Evolutionary conservation across 2,888 invertebrate genomes (phyloP).

Genomic region (Plusia festucae): DNA sequence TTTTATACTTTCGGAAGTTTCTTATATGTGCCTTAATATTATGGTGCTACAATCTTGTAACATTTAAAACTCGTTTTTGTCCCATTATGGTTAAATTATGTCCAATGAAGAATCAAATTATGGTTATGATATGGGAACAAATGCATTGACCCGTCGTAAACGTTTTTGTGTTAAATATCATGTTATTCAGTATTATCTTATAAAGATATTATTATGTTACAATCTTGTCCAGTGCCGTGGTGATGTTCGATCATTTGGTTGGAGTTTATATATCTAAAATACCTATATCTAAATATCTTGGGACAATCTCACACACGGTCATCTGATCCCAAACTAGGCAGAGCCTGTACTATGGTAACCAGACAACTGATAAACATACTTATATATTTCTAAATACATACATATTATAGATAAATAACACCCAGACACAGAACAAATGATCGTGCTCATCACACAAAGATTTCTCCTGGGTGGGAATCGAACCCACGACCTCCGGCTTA

Average conservation of each 20-base stretch:
- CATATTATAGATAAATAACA: too few relatives aligned
- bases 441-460: too few relatives aligned
- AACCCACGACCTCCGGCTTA: too few relatives aligned
- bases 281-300: too few relatives aligned
- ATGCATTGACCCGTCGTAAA: constrained; percentile 27
- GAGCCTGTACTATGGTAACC: too few relatives aligned
- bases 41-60: constrained; percentile 23
- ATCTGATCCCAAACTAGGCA: too few relatives aligned
- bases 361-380: too few relatives aligned
- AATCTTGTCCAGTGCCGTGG: background rate
- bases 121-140: constrained; percentile 23
- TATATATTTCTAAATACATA: too few relatives aligned
- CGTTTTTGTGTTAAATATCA: constrained; percentile 31
- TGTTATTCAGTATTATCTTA: constrained; percentile 3
- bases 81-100: constrained; percentile 31
- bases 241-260: background rate
- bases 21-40: constrained; percentile 20
- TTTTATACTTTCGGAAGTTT: constrained; percentile 21
- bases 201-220: constrained; percentile 12
- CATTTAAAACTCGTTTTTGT: constrained; percentile 43
- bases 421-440: too few relatives aligned
- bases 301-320: too few relatives aligned
- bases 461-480: too few relatives aligned
- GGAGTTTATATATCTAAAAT: too few relatives aligned
- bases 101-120: constrained; percentile 30